Conservation (phyloP, 2,113 vertebrate species). For the Macrotus californicus region DNA sequence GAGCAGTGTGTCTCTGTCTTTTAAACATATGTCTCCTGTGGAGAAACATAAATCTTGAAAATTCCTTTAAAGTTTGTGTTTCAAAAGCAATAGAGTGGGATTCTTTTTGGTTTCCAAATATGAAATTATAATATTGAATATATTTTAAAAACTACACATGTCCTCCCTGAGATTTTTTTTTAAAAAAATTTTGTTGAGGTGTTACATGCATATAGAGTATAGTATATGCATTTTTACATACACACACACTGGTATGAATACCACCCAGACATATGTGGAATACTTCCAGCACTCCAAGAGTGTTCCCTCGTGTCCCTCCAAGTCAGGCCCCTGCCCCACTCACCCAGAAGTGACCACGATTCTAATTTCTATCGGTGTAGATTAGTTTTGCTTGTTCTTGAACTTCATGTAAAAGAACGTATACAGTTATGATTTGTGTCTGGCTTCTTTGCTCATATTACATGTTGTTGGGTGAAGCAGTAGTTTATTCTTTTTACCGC, state of each 20-base stretch:
- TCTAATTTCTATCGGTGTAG: not conserved
- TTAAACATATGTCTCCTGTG: constrained; percentile 67
- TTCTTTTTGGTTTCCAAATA: constrained; percentile 70
- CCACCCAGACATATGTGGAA: not conserved
- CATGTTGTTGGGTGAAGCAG: not conserved
- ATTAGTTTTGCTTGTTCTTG: not conserved
- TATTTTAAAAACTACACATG: constrained; percentile 73
- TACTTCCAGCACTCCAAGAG: not conserved
- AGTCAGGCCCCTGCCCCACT: not conserved
- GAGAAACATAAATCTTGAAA: constrained; percentile 70
- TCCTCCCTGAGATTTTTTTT: constrained; percentile 58
- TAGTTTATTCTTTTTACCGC: not conserved
- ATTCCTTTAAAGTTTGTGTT: constrained; percentile 71
- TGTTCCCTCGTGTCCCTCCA: not conserved
- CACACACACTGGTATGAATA: not conserved
- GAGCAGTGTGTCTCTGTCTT: constrained; percentile 34
- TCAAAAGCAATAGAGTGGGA: constrained; percentile 57
- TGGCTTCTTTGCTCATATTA: not conserved
- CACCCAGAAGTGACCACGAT: not conserved
- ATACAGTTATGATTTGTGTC: not conserved
- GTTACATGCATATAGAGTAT: constrained; percentile 1
- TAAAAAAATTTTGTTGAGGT: constrained; percentile 52
- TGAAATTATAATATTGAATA: constrained; percentile 75
- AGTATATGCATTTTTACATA: not conserved
- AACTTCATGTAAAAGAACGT: not conserved